Evolutionary conservation across 2,113 vertebrate genomes (phyloP), one percentile per base, ranked within the genome.

Genomic region (Callaeas wilsoni): DNA sequence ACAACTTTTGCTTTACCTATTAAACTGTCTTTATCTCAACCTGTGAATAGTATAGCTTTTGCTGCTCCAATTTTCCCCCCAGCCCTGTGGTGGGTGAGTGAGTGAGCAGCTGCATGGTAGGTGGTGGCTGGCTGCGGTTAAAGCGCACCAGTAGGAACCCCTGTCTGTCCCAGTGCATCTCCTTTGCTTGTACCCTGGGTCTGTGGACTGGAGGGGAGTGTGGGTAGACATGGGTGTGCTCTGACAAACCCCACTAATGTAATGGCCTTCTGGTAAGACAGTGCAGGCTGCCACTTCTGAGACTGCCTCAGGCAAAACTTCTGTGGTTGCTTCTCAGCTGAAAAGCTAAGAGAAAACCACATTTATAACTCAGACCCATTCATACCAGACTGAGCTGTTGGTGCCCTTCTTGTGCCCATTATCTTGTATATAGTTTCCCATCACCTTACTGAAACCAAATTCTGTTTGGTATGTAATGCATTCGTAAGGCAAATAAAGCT

Each of bases 221-320:
- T 81, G 52, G 27, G 46, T 25, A 37, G 9, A 15, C 2, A 1
- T 7, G 1, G 0, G 6, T 10, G 6, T 33, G 20, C 23, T 73
- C 57, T 65, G 47, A 82, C 13, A 56, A 65, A 39, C 15, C 18
- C 21, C 19, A 29, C 26, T n/a, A 44, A 21, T 17, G 14, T 25
- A 47, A 25, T 42, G 19, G 17, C 29, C 26, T 49, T 78, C 25
- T 52, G 32, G 13, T 57, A 59, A 50, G 19, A 27, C 16, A 32
- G 30, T 12, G 32, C n/a, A 75, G 33, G 13, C 47, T 59, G 5
- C 26, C 29, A 7, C 52, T 41, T 55, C 50, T 88, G 57, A 84
- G 59, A 18, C 10, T 68, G 26, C 29, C 63, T 86, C 13, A 5
- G 47, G 46, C 20, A n/a, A 70, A 67, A 63, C 29, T 65, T 74